Evolutionary conservation across 2,113 vertebrate genomes (phyloP), one percentile per base, ranked within the genome.

Genomic region (Labeo catla): DNA sequence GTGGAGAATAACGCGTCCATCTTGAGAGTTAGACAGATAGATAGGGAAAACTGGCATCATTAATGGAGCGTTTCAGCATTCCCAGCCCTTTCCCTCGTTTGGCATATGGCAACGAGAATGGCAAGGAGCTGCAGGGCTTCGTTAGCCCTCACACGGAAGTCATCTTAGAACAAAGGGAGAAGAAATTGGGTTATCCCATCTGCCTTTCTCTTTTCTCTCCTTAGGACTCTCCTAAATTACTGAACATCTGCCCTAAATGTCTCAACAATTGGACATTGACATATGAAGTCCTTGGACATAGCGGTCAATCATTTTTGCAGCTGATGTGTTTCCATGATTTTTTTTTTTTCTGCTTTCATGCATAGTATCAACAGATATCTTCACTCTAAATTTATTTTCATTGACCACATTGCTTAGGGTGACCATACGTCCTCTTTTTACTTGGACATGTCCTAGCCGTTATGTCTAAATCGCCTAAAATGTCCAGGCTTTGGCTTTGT

Each of bases 41-140:
- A 54, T 43, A 83, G 78, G 80, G 76, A 73, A 80, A 87, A 83
- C 52, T 74, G 84, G 73, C 81, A 86, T 89, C 84, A 88, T 89
- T 89, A 88, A 89, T 76, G 77, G 76, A 88, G 82, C 61, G 66
- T 81, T 57, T 72, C 74, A 66, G 74, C 76, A 84, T 85, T 83
- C 36, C 43, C 80, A 83, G 28, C 47, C 65, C 61, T 76, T 84
- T 65, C 77, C 66, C 68, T 86, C 81, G 8, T 86, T 77, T 76
- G 85, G 77, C 87, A 88, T 89, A 90, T 90, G 87, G 89, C 85
- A 86, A 76, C 59, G 82, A 90, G 89, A 89, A 89, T 76, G 87
- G 81, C 85, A 81, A 84, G 77, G 61, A 87, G 90, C 91, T 82
- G 72, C 74, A 84, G 88, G 88, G 81, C 88, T 88, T 85, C 66